These are phyloP conservation scores for Grammomys dolichurus DNA, from an alignment of 2,113 vertebrate genomes.

Conservation along the genomic window DNA sequence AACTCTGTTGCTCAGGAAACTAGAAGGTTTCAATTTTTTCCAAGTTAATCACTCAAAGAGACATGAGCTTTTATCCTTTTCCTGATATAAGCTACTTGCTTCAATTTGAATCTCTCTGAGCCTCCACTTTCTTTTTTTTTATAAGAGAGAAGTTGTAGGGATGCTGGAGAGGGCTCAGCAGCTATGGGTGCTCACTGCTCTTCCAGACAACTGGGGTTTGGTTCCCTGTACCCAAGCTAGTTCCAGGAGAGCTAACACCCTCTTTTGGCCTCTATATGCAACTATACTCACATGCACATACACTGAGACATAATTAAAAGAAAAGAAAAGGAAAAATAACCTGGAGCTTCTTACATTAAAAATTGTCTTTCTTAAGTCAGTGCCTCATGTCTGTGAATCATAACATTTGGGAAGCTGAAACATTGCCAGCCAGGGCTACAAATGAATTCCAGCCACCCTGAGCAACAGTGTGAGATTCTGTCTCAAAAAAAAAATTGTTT, in stretches of 20 bases:
- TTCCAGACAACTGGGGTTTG: background rate
- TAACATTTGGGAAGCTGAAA: background rate
- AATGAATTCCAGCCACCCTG: background rate
- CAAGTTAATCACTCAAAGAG: background rate
- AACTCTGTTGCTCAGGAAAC: slow-evolving; percentile 4
- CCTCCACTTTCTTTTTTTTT: background rate
- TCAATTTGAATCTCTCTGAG: background rate
- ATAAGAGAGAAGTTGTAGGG: background rate
- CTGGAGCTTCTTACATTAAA: background rate
- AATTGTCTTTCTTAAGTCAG: background rate
- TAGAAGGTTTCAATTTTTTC: background rate
- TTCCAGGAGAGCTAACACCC: background rate
- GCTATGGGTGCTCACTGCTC: background rate
- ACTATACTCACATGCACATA: background rate
- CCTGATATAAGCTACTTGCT: background rate
- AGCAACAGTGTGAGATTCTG: background rate
- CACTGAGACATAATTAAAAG: background rate
- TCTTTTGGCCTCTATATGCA: background rate
- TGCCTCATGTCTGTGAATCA: no score
- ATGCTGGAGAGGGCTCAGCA: background rate
- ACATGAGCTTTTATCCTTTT: background rate
- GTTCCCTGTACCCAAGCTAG: background rate
- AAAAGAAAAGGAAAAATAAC: background rate
- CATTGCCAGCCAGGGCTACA: background rate
- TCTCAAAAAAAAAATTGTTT: background rate